These are phyloP conservation scores for Antheraea pernyi DNA, from an alignment of 1,140 invertebrate genomes.

Conservation along the genomic window DNA sequence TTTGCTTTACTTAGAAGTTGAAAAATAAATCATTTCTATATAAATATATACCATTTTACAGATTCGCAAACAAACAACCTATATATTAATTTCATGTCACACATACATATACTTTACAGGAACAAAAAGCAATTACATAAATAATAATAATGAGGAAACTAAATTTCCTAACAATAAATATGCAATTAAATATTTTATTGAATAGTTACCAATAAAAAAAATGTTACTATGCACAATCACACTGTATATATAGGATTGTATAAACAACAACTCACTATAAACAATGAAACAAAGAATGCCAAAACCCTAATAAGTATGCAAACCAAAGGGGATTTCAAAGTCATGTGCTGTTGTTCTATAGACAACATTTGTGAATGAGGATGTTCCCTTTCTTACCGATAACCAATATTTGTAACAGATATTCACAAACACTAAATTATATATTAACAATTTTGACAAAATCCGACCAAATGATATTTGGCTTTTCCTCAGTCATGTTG, in stretches of 20 bases:
- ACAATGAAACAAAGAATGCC: slow-evolving; percentile 58
- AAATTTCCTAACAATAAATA: no score
- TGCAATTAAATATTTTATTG: background rate
- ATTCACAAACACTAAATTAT: background rate
- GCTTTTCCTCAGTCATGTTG: slow-evolving; percentile 35
- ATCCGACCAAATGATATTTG: background rate
- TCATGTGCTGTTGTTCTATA: slow-evolving; percentile 51
- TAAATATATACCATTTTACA: no score
- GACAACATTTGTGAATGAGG: slow-evolving; percentile 45
- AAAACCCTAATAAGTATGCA: slow-evolving; percentile 39
- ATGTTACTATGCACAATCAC: background rate
- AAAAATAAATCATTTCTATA: no score
- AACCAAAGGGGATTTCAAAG: slow-evolving; percentile 51
- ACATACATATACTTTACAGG: no score
- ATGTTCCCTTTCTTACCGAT: background rate
- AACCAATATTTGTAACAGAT: background rate
- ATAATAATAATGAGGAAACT: no score
- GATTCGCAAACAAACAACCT: no score
- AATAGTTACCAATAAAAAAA: background rate
- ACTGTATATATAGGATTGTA: slow-evolving; percentile 5
- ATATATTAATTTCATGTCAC: no score
- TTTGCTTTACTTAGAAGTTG: no score
- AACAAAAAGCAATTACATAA: no score
- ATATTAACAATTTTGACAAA: background rate
- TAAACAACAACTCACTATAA: slow-evolving; percentile 23